Evolutionary conservation across 2,888 invertebrate genomes (phyloP), one percentile per base, ranked within the genome.

Genomic region (Gari tellinella): DNA sequence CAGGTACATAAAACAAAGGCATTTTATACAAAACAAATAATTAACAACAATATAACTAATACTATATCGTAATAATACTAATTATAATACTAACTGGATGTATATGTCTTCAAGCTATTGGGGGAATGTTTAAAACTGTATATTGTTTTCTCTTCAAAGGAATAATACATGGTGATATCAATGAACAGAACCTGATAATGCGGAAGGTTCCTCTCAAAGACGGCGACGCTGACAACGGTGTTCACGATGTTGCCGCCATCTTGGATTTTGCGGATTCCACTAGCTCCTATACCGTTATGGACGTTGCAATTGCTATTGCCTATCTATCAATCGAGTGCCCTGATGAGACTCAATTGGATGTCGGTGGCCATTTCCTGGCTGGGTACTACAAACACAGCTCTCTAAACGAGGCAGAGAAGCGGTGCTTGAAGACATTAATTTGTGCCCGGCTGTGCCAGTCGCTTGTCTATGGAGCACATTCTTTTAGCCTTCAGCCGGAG

Each of bases 131-230:
- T n/a, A n/a, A 40, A 40, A 40, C 8, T 40, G 14, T 40, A 46
- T 17, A 15, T 8, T 17, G 8, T 17, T 12, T 46, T 46, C 8
- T 15, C 17, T 14, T 51, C 45, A 17, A 49, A 93, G 93, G 94
- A 87, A 75, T 95, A 7, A 95, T 98, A 75, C 98, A 98, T 88
- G 98, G 97, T 0, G 98, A 98, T 90, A 94, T 96, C 66, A 98
- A 98, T 90, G 97, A 97, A 88, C 96, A 96, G 91, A 98, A 98
- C 92, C 94, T 98, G 4, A 90, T 97, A 5, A 94, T 96, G 0
- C 5, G 26, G 51, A 81, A 80, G 52, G 21, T 60, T 10, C 52
- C 88, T 88, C 93, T 93, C 41, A 89, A 93, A 2, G 46, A 55
- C 10, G 52, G 92, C 14, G 61, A 57, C 5, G 21, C n/a, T 5